Evolutionary conservation across 2,888 invertebrate species (phyloP).

Genomic region (Dorcus parallelipipedus): DNA sequence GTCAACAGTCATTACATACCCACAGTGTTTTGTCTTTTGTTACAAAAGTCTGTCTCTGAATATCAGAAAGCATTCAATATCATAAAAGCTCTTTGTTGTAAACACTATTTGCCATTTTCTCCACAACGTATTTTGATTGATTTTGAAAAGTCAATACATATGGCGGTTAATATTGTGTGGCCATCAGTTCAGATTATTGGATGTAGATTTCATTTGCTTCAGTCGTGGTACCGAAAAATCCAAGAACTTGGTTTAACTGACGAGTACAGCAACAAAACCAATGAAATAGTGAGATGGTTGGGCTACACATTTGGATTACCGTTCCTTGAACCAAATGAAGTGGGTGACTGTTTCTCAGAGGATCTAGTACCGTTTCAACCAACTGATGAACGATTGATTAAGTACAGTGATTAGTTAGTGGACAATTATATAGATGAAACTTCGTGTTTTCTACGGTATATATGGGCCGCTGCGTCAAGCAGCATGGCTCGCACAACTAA

Average conservation of each 20-base stretch:
- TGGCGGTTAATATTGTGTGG: neutral
- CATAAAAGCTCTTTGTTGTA: no score
- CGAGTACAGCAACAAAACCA: neutral
- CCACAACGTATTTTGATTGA: neutral
- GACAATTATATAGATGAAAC: no score
- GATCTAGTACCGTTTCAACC: neutral
- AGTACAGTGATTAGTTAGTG: no score
- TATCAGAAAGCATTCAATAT: no score
- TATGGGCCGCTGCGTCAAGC: no score
- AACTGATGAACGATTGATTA: no score
- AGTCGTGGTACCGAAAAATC: neutral
- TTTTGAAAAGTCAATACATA: neutral
- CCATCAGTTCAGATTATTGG: neutral
- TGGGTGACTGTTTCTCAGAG: neutral
- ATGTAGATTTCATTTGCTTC: constrained; percentile 1
- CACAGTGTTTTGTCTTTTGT: no score
- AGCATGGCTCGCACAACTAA: no score
- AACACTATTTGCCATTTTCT: no score
- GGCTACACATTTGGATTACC: neutral
- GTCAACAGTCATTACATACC: no score
- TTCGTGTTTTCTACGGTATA: no score
- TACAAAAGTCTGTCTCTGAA: no score
- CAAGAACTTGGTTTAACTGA: neutral
- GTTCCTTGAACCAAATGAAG: neutral
- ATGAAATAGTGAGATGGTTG: neutral